These are phyloP conservation scores for Drosophila acutilabella DNA, from an alignment of 2,888 invertebrate genomes.

Conservation along the genomic window DNA sequence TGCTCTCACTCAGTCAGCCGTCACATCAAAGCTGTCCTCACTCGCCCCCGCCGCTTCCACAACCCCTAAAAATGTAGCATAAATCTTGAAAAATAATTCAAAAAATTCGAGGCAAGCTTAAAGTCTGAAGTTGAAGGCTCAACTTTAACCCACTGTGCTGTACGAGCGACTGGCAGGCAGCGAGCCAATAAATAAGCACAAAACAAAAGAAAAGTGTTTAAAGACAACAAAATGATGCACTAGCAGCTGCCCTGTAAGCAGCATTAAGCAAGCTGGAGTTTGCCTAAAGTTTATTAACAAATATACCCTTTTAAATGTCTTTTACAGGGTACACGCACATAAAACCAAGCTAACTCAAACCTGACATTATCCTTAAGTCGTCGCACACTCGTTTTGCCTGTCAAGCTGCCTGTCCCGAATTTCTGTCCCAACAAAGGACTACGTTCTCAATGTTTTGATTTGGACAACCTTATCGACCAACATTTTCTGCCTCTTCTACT, in stretches of 20 bases:
- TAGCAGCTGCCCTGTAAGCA: slow-evolving; percentile 5
- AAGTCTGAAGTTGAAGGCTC: slow-evolving; percentile 54
- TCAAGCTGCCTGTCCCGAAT: slow-evolving; percentile 25
- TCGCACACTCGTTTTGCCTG: slow-evolving; percentile 41
- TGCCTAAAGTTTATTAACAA: too few relatives aligned
- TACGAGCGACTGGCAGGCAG: slow-evolving; percentile 11
- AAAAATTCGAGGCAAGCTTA: slow-evolving; percentile 61
- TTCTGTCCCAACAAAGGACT: slow-evolving; percentile 41
- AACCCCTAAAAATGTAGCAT: slow-evolving; percentile 23
- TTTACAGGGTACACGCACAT: slow-evolving; percentile 18
- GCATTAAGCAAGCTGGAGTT: not conserved
- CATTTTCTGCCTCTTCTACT: slow-evolving; percentile 50
- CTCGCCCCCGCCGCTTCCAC: not conserved
- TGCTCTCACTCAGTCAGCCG: slow-evolving; percentile 4
- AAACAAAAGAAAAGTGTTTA: slow-evolving; percentile 11
- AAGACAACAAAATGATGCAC: not conserved
- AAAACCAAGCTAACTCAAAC: slow-evolving; percentile 47
- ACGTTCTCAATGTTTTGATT: slow-evolving; percentile 71
- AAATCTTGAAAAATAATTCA: slow-evolving; percentile 59
- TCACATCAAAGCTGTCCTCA: slow-evolving; percentile 29
- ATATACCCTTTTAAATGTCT: not conserved
- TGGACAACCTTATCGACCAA: slow-evolving; percentile 76
- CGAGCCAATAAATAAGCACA: slow-evolving; percentile 22
- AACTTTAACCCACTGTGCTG: slow-evolving; percentile 55
- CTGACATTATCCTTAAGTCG: slow-evolving; percentile 51